phyloP scores from a whole-genome alignment of 2,888 invertebrate genomes.

The Drosophila testacea region DNA sequence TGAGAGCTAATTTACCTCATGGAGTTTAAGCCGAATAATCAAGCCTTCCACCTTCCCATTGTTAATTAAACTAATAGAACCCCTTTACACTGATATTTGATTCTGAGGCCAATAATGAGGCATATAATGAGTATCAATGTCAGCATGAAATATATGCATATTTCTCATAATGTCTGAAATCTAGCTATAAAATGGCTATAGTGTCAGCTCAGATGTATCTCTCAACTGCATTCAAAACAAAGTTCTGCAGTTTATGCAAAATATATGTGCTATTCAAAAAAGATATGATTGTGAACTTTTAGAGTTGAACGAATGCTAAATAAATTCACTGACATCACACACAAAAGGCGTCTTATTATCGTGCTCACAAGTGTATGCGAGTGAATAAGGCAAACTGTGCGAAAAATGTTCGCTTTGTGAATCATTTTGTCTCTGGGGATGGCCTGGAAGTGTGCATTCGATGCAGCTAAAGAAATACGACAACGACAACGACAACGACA shows the following conservation, averaged over 20 bases:
- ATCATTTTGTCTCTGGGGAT: conserved; percentile 55
- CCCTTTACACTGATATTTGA: not conserved
- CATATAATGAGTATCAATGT: no score
- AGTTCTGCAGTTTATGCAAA: conserved; percentile 3
- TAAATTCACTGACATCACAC: conserved; percentile 40
- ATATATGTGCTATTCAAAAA: not conserved
- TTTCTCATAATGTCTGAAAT: not conserved
- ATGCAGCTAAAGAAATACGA: conserved; percentile 20
- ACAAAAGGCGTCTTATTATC: conserved; percentile 47
- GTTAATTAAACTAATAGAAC: not conserved
- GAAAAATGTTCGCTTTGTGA: conserved; percentile 72
- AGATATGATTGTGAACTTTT: conserved; percentile 9
- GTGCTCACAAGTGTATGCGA: conserved; percentile 37
- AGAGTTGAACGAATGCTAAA: conserved; percentile 24
- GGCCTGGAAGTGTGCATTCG: conserved; percentile 48
- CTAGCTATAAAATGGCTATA: not conserved
- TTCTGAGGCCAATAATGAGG: no score
- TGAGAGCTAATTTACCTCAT: not conserved
- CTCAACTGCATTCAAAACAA: conserved; percentile 1
- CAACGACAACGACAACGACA: no score
- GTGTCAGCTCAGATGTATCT: not conserved
- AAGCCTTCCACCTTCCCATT: not conserved
- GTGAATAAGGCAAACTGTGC: conserved; percentile 63
- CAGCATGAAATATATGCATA: no score
- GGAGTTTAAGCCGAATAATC: not conserved